phyloP scores from a whole-genome alignment of 2,113 vertebrate genomes.

The Terrapene triunguis region DNA sequence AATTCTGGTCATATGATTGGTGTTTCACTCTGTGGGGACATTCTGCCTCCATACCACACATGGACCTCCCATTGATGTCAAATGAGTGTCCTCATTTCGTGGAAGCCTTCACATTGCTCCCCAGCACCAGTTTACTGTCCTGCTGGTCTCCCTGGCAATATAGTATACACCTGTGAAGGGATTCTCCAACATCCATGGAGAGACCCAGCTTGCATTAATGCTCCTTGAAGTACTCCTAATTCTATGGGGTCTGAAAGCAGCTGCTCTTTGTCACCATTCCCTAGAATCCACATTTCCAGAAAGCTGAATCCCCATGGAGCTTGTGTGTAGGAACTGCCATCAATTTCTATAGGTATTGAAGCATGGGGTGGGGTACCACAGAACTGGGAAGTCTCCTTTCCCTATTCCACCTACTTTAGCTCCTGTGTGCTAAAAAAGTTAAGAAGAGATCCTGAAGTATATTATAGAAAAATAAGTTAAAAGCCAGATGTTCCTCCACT shows the following conservation, averaged over 20 bases:
- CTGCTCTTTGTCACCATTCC: background rate
- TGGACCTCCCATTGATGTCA: background rate
- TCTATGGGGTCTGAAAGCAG: rapidly evolving
- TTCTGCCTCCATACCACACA: background rate
- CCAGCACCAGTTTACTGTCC: background rate
- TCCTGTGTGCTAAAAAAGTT: background rate
- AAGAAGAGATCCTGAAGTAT: background rate
- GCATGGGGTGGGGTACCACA: rapidly evolving
- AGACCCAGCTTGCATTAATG: background rate
- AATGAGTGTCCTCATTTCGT: background rate
- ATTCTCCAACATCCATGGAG: background rate
- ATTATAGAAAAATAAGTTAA: background rate
- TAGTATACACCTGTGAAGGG: no score
- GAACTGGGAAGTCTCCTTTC: background rate
- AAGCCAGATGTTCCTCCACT: background rate
- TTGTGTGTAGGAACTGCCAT: background rate
- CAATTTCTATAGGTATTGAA: background rate
- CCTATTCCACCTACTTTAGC: background rate
- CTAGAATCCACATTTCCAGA: background rate
- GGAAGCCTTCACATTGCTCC: rapidly evolving
- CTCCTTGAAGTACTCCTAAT: background rate
- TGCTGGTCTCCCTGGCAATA: background rate
- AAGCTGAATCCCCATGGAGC: background rate
- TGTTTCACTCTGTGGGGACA: background rate
- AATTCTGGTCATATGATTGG: rapidly evolving